phyloP scores from a whole-genome alignment of 2,113 vertebrate genomes.

The Eurypyga helias region DNA sequence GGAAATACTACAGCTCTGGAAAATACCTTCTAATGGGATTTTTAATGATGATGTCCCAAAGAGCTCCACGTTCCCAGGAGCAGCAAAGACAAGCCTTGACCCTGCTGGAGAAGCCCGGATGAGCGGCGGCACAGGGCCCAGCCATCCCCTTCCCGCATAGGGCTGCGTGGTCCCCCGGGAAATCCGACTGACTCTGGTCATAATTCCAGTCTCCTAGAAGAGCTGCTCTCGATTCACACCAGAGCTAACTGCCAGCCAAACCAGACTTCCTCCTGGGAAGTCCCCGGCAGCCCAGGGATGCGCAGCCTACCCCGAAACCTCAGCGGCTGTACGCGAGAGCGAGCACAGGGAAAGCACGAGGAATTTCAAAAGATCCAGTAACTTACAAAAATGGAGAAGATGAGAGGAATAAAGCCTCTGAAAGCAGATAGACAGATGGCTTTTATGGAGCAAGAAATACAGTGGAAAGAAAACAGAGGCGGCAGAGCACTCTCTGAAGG shows the following conservation, averaged over 20 bases:
- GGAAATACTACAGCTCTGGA: background rate
- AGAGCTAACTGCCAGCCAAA: background rate
- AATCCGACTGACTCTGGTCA: rapidly evolving
- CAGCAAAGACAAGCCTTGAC: background rate
- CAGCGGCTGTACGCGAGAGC: background rate
- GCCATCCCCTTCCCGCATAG: rapidly evolving
- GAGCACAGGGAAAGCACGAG: background rate
- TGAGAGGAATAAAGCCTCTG: background rate
- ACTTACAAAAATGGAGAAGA: background rate
- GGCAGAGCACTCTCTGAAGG: background rate
- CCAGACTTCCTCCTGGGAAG: background rate
- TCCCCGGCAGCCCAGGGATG: background rate
- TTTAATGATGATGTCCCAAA: background rate
- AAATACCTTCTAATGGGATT: background rate
- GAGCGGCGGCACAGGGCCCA: background rate
- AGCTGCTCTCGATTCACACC: background rate
- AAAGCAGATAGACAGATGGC: slow-evolving; percentile 17
- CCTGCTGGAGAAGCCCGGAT: rapidly evolving
- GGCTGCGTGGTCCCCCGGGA: rapidly evolving
- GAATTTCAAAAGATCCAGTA: background rate
- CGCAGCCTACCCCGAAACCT: background rate
- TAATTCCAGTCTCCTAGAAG: background rate
- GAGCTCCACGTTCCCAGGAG: background rate
- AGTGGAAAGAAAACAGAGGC: background rate
- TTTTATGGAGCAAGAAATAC: slow-evolving; percentile 42